Conservation (phyloP, 2,113 vertebrate species). For the Bettongia penicillata region DNA sequence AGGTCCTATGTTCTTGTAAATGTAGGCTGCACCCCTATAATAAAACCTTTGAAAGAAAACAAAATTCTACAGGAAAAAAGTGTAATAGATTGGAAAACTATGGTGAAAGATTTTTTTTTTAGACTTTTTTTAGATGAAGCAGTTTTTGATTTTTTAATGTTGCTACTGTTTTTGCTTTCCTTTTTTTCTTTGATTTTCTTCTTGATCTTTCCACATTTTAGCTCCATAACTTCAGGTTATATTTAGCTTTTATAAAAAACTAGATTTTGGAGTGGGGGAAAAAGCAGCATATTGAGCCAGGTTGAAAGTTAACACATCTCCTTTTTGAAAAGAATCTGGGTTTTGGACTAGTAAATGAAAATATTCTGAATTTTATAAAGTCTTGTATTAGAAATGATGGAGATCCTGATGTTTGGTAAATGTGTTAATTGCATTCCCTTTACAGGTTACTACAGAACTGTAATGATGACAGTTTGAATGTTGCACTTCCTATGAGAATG, state of each 20-base stretch:
- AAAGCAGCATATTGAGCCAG: not conserved
- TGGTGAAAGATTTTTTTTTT: not conserved
- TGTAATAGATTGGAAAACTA: not conserved
- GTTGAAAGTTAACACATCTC: not conserved
- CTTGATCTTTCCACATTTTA: not conserved
- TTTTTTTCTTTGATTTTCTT: not conserved
- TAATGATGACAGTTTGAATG: slow-evolving; percentile 92
- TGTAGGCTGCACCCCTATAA: not conserved
- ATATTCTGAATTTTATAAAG: too few relatives aligned
- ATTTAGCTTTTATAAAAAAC: not conserved
- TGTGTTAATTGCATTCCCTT: slow-evolving; percentile 43
- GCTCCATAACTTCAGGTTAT: not conserved
- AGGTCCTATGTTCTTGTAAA: not conserved
- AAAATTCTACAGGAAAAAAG: not conserved
- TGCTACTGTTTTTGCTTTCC: not conserved
- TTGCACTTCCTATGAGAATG: slow-evolving; percentile 98
- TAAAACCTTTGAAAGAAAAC: not conserved
- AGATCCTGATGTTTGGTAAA: not conserved
- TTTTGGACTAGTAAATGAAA: not conserved
- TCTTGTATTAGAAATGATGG: not conserved
- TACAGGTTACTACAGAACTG: slow-evolving; percentile 91
- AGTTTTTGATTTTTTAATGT: not conserved
- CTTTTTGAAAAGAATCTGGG: not conserved
- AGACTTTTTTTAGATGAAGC: not conserved
- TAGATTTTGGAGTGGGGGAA: not conserved